Conservation (phyloP, 2,888 invertebrate species). For the Eupithecia exiguata region DNA sequence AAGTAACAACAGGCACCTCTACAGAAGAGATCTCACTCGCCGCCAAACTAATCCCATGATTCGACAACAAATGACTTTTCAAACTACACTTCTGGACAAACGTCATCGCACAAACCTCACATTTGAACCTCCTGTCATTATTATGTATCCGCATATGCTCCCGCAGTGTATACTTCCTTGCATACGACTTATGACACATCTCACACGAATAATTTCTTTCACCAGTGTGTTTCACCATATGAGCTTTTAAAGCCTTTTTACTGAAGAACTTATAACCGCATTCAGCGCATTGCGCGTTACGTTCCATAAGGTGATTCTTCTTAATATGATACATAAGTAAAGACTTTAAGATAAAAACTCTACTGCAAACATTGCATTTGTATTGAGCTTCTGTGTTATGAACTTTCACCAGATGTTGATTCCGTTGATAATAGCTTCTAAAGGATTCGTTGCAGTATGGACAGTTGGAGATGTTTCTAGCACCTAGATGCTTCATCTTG, state of each 20-base stretch:
- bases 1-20: background rate
- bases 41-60: constrained; percentile 21
- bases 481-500: constrained; percentile 71
- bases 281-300: constrained; percentile 76
- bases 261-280: constrained; percentile 81
- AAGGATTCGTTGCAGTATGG: constrained; percentile 70
- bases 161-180: constrained; percentile 65
- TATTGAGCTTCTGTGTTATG: constrained; percentile 74
- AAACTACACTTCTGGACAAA: constrained; percentile 76
- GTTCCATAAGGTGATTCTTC: constrained; percentile 71
- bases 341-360: constrained; percentile 66
- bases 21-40: constrained; percentile 1
- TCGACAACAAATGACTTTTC: constrained; percentile 48
- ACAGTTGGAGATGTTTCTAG: constrained; percentile 69
- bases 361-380: constrained; percentile 73
- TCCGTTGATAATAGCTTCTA: constrained; percentile 72
- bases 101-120: constrained; percentile 66
- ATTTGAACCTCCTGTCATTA: constrained; percentile 75
- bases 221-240: constrained; percentile 79
- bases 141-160: constrained; percentile 79
- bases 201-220: constrained; percentile 67
- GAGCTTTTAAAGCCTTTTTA: constrained; percentile 79
- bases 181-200: constrained; percentile 72
- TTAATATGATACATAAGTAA: constrained; percentile 60
- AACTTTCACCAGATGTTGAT: constrained; percentile 72